Percentiles rank a stretch among this genome's conserved stretches.
phyloP scores from a whole-genome alignment of 2,888 invertebrate genomes.

The Papilio protenor region DNA sequence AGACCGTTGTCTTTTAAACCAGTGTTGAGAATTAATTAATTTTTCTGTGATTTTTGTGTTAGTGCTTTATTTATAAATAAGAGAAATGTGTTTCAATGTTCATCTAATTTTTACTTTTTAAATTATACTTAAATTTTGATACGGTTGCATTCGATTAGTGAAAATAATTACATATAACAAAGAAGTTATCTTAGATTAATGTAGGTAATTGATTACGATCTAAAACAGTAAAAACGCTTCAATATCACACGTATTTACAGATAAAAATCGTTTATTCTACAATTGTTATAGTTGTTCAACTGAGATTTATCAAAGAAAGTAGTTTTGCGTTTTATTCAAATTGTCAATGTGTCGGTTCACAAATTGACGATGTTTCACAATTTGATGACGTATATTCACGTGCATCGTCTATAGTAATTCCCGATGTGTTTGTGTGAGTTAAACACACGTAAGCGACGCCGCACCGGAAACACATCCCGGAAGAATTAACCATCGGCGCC shows the following conservation, averaged over 20 bases:
- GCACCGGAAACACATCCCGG: constrained; percentile 82
- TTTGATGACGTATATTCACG: constrained; percentile 7
- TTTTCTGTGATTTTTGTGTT: constrained; percentile 9
- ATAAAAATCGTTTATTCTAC: neutral
- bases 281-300: neutral
- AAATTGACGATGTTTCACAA: neutral
- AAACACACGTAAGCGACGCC: constrained; percentile 59
- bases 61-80: neutral
- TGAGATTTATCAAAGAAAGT: no score
- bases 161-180: neutral
- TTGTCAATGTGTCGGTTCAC: neutral
- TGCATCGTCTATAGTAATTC: constrained; percentile 4
- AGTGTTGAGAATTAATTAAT: neutral
- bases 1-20: neutral
- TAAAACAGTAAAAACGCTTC: constrained; percentile 3
- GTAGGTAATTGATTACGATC: constrained; percentile 6
- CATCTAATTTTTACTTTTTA: neutral
- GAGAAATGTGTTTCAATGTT: neutral
- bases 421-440: constrained; percentile 57
- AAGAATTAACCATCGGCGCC: constrained; percentile 67
- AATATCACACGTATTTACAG: constrained; percentile 3
- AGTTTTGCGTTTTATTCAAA: neutral
- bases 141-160: neutral
- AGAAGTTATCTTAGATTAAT: neutral
- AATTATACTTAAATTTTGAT: neutral